phyloP scores from a whole-genome alignment of 53 echinoderm and acorn worm genomes.

The Holothuria leucospilota region DNA sequence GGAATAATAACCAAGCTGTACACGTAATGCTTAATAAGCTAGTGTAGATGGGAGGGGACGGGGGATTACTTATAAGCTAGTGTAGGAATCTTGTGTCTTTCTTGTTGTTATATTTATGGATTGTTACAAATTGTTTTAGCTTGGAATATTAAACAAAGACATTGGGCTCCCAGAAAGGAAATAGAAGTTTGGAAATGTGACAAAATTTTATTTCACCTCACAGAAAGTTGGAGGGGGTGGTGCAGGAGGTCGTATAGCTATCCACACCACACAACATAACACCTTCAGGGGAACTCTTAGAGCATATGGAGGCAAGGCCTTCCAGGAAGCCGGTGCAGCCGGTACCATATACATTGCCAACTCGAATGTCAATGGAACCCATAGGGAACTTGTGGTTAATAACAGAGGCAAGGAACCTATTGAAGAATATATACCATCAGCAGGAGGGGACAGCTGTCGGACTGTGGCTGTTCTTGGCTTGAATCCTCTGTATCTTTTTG shows the following conservation, averaged over 20 bases:
- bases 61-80: too few relatives aligned
- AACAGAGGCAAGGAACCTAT: constrained; percentile 69
- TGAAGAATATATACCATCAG: constrained; percentile 46
- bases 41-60: too few relatives aligned
- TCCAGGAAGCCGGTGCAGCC: constrained; percentile 74
- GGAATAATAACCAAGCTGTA: too few relatives aligned
- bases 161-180: too few relatives aligned
- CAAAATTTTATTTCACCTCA: background rate
- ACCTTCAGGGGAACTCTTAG: constrained; percentile 74
- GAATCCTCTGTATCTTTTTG: background rate
- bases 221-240: constrained; percentile 92
- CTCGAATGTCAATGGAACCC: constrained; percentile 55
- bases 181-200: background rate
- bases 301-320: constrained; percentile 78
- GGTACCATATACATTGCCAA: constrained; percentile 84
- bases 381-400: constrained; percentile 63
- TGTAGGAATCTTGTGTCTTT: too few relatives aligned
- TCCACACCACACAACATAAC: constrained; percentile 66
- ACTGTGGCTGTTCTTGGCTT: constrained; percentile 40
- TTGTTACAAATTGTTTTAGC: too few relatives aligned
- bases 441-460: constrained; percentile 54
- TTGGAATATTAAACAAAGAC: too few relatives aligned
- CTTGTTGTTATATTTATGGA: too few relatives aligned
- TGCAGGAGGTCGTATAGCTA: constrained; percentile 82
- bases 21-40: too few relatives aligned